phyloP scores from a whole-genome alignment of 37 sponge, comb jelly and placozoan genomes.

The Crambe crambe region DNA sequence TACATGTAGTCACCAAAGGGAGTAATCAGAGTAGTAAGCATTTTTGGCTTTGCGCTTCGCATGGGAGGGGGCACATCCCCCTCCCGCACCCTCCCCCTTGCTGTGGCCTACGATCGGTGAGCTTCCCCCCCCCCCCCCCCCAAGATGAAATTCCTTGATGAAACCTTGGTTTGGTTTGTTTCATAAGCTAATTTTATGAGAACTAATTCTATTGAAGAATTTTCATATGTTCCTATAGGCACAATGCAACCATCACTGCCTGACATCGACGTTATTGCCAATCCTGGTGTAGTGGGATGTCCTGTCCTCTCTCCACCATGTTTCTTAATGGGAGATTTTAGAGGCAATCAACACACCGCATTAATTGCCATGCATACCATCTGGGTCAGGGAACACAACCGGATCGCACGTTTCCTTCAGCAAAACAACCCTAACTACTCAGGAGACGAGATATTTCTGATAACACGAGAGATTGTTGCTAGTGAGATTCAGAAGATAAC shows the following conservation, averaged over 20 bases:
- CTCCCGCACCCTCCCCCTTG: too few relatives aligned
- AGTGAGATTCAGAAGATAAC: slow-evolving; percentile 76
- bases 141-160: too few relatives aligned
- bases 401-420: slow-evolving; percentile 66
- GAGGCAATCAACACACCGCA: slow-evolving; percentile 79
- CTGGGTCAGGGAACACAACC: slow-evolving; percentile 94
- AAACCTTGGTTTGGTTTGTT: too few relatives aligned
- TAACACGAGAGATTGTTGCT: slow-evolving; percentile 77
- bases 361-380: slow-evolving; percentile 89
- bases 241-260: neutral
- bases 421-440: slow-evolving; percentile 67
- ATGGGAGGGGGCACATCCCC: too few relatives aligned
- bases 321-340: slow-evolving; percentile 75
- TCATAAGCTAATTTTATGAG: neutral
- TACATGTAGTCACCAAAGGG: too few relatives aligned
- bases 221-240: neutral
- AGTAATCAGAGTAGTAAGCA: too few relatives aligned
- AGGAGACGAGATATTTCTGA: slow-evolving; percentile 75
- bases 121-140: too few relatives aligned
- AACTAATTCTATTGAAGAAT: too few relatives aligned
- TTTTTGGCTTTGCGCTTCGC: too few relatives aligned
- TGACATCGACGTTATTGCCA: too few relatives aligned
- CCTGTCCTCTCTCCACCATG: slow-evolving; percentile 17
- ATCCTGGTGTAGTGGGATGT: neutral
- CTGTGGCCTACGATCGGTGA: too few relatives aligned